These are phyloP conservation scores for Platysteira castanea DNA, from an alignment of 2,113 vertebrate species.

Conservation along the genomic window DNA sequence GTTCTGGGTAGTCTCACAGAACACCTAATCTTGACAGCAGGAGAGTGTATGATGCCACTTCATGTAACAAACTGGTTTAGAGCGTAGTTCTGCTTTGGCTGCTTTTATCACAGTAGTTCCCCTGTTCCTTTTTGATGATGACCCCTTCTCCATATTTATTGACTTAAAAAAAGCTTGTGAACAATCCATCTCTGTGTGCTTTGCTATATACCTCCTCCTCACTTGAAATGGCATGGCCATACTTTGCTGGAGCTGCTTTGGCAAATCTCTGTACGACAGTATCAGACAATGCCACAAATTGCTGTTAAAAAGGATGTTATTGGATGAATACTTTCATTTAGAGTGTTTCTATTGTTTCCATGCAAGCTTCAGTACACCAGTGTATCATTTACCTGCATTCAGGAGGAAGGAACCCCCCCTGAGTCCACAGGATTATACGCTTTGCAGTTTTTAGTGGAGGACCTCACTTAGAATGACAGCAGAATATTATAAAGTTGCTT, in stretches of 20 bases:
- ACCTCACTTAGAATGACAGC: neutral
- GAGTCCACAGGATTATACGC: neutral
- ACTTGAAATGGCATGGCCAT: neutral
- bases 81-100: neutral
- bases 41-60: neutral
- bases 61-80: neutral
- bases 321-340: neutral
- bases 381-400: neutral
- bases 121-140: neutral
- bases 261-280: neutral
- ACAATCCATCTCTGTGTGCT: neutral
- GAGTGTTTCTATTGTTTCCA: neutral
- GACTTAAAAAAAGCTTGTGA: neutral
- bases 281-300: neutral
- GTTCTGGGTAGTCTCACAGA: neutral
- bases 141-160: neutral
- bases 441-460: neutral
- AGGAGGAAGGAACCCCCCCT: neutral
- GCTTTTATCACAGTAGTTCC: neutral
- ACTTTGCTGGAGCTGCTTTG: neutral
- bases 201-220: neutral
- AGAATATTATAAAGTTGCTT: neutral
- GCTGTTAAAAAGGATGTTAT: neutral
- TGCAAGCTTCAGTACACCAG: neutral
- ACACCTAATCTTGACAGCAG: neutral